Percentiles rank a stretch among this genome's conserved stretches.
These are phyloP conservation scores for Gnatocerus cornutus DNA, from an alignment of 2,888 invertebrate genomes.

Conservation along the genomic window DNA sequence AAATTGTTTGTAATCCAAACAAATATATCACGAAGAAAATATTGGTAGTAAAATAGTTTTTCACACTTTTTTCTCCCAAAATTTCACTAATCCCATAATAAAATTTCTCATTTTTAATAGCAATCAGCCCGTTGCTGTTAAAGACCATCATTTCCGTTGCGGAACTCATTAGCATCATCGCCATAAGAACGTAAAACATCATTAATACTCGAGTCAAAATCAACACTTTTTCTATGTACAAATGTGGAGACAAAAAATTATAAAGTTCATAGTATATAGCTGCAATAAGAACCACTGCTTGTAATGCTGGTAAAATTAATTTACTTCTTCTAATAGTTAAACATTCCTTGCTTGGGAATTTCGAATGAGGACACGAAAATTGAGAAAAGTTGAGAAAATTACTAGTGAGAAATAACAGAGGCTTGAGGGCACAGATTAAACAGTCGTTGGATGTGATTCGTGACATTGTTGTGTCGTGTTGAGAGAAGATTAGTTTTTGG, in stretches of 20 bases:
- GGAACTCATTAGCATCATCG: neutral
- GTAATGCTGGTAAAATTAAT: neutral
- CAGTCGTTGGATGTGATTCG: slow-evolving; percentile 5
- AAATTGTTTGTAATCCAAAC: neutral
- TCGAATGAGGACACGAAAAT: slow-evolving; percentile 14
- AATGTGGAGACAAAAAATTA: neutral
- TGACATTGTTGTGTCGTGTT: slow-evolving; percentile 1
- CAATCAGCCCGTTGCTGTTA: slow-evolving; percentile 1
- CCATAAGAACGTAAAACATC: neutral
- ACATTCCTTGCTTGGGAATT: neutral
- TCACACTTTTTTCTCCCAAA: neutral
- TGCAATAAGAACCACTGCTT: neutral
- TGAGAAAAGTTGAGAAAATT: neutral
- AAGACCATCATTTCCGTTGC: neutral
- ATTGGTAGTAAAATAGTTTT: neutral
- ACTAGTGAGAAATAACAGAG: neutral
- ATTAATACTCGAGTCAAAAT: neutral
- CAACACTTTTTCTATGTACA: neutral
- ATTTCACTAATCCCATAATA: neutral
- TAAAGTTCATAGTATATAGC: neutral
- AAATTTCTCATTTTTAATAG: slow-evolving; percentile 5
- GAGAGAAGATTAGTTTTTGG: neutral
- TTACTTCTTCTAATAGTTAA: neutral
- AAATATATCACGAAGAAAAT: neutral
- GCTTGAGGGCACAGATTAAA: neutral